phyloP scores from a whole-genome alignment of 2,888 invertebrate species.

The Hipparchia sbordonii region DNA sequence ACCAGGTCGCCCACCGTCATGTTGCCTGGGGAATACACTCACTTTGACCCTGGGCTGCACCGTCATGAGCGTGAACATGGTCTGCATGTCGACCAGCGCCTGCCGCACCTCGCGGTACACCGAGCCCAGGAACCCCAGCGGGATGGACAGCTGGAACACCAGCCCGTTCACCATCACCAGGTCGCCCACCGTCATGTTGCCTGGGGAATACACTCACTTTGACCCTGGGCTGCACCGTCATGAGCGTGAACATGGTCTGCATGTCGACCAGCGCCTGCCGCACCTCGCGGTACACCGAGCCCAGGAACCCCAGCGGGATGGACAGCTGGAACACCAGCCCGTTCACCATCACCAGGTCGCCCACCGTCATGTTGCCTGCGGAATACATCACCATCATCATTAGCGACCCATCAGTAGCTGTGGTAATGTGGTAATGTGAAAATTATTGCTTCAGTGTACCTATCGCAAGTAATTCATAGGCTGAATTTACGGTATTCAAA shows the following conservation, averaged over 20 bases:
- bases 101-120: conserved; percentile 99
- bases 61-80: conserved; percentile 98
- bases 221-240: conserved; percentile 92
- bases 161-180: conserved; percentile 99
- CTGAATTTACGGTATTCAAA: too few relatives aligned
- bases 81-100: conserved; percentile 98
- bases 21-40: conserved; percentile 84
- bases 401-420: too few relatives aligned
- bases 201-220: conserved; percentile 85
- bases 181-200: conserved; percentile 98
- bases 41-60: conserved; percentile 91
- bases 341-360: conserved; percentile 99
- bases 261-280: conserved; percentile 98
- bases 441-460: too few relatives aligned
- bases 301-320: conserved; percentile 98
- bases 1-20: conserved; percentile 99
- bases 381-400: not conserved
- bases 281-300: conserved; percentile 98
- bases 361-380: conserved; percentile 96
- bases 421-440: too few relatives aligned
- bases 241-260: conserved; percentile 99
- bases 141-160: conserved; percentile 98
- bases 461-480: too few relatives aligned
- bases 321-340: conserved; percentile 98
- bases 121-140: conserved; percentile 98